Evolutionary conservation across 2,888 invertebrate genomes (phyloP), one percentile per base, ranked within the genome.

Genomic region (Protonemura montana): DNA sequence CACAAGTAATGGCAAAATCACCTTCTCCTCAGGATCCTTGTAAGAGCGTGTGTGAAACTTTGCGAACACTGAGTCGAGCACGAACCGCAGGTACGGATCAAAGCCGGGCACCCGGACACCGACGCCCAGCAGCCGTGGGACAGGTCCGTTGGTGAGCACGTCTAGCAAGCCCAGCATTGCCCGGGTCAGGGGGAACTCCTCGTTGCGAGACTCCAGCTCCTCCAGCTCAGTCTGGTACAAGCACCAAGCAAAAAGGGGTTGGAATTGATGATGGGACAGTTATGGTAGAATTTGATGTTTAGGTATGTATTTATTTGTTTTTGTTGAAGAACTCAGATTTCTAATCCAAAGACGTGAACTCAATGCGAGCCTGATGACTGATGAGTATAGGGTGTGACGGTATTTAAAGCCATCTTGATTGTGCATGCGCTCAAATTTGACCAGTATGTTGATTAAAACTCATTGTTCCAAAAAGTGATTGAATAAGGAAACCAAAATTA

Each of bases 161-260:
- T 95, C 94, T 26, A 99, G 90, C 10, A 98, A 93, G 85, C 93
- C 91, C 7, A 99, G 92, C 90, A 98, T 94, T 0, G 97, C 97
- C 88, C 95, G 93, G 0, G 98, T 97, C 87, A 99, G 91, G 0
- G 97, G 97, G 92, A 97, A 99, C 88, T 96, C 96, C 90, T 98
- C 98, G 90, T 95, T 94, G 82, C 98, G 94, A 5, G 97, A 95
- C 91, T 99, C 99, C 86, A 98, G 95, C 92, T 99, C 98, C 88
- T 97, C 97, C 35, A 99, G 92, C 91, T 99, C 99, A 0, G 96
- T 95, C 91, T 95, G 93, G 85, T 10, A 10, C 89, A 25, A 7
- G 41, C 28, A 86, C 35, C 35, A 35, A 10, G 35, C 35, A 35
- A n/a, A n/a, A n/a, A n/a, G n/a, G n/a, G n/a, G n/a, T n/a, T n/a